Evolutionary conservation across 2,888 invertebrate species (phyloP), one percentile per base, ranked within the genome.

Genomic region (Ectemnius cavifrons): DNA sequence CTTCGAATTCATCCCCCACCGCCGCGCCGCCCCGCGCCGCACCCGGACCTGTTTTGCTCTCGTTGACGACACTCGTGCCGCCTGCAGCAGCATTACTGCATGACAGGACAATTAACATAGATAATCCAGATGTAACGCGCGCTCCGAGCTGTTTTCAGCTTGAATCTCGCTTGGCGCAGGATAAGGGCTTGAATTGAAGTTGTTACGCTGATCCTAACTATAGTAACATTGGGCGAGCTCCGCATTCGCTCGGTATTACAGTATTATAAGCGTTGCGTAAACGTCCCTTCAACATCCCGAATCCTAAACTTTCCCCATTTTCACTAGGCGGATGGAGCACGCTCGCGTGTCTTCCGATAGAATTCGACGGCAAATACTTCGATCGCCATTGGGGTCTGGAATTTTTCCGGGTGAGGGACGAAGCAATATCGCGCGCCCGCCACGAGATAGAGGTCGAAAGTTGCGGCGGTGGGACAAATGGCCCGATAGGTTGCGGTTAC

Each of bases 81-180:
- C 28, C 47, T 63, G 64, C 49, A 59, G 64, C 70, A 58, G 37
- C 23, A 62, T 37, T 37, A 37, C 37, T 37, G 8, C 78, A 58
- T 46, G 73, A 73, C 70, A 67, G 63, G 27, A 61, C 79, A 68
- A 67, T 74, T 67, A 70, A 65, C 71, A 14, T 63, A 70, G 75
- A 73, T 79, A 75, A 77, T 81, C 75, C 63, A 28, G 59, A 67
- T 63, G 67, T 65, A 71, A 76, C 63, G 69, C 56, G 37, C 37
- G 71, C 70, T 63, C 65, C 49, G 49, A 63, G 66, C 60, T 78
- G 70, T 71, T 75, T 73, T 70, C 75, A 66, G 69, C 67, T 73
- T 59, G 56, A 68, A 60, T 47, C 65, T 63, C 64, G 77, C 75
- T 59, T 73, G 18, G 63, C 71, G 63, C 14, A 16, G 14, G 58